Percentiles rank a stretch among this genome's conserved stretches.
phyloP scores from a whole-genome alignment of 1,140 invertebrate species.

The Drosophila mauritiana region DNA sequence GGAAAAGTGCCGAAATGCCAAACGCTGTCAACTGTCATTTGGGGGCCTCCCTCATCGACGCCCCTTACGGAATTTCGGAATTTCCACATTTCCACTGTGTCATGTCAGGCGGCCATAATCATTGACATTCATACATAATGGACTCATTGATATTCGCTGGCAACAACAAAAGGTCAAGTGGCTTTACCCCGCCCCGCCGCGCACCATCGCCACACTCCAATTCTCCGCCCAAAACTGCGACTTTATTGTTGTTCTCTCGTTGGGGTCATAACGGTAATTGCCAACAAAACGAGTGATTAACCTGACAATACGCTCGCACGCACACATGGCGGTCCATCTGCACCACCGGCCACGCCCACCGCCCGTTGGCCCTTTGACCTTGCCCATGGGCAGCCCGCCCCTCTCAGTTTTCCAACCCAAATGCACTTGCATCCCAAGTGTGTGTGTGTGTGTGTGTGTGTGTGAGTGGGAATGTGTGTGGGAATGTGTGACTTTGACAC shows the following conservation, averaged over 20 bases:
- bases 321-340: constrained; percentile 16
- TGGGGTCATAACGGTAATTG: constrained; percentile 77
- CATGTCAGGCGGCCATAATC: constrained; percentile 76
- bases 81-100: constrained; percentile 39
- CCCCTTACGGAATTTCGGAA: constrained; percentile 5
- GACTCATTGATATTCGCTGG: constrained; percentile 78
- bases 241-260: constrained; percentile 59
- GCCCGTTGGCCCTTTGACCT: constrained; percentile 53
- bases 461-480: not conserved
- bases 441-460: not conserved
- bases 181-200: constrained; percentile 12
- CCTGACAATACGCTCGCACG: constrained; percentile 64
- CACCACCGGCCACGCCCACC: constrained; percentile 5
- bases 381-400: constrained; percentile 25
- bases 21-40: constrained; percentile 65
- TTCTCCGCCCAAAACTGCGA: not conserved
- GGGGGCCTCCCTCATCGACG: constrained; percentile 30
- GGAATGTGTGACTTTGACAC: constrained; percentile 35
- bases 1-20: constrained; percentile 62
- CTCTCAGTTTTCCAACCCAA: constrained; percentile 4
- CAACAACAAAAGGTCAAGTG: constrained; percentile 73
- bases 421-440: constrained; percentile 26
- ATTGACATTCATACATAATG: constrained; percentile 80
- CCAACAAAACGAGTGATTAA: constrained; percentile 80
- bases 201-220: too few species aligned